Conservation (phyloP, 2,113 vertebrate genomes). For the Mobula birostris region DNA sequence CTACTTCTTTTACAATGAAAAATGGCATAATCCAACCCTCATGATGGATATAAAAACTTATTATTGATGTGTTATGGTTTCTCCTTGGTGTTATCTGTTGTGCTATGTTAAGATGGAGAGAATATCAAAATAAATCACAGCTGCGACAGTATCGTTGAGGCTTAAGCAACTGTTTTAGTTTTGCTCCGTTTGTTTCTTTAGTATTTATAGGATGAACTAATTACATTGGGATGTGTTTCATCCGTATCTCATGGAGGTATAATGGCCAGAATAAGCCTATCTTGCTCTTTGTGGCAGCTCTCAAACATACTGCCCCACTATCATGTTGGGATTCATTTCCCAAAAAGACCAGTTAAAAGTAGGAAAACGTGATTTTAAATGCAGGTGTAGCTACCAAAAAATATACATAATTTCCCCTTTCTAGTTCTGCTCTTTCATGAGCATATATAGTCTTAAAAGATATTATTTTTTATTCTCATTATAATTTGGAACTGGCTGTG, state of each 20-base stretch:
- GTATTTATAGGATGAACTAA: background rate
- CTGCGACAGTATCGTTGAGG: background rate
- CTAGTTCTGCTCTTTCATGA: background rate
- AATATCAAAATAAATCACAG: background rate
- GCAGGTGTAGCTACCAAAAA: background rate
- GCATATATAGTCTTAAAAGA: background rate
- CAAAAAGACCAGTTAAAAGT: background rate
- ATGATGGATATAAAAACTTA: background rate
- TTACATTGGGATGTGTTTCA: conserved; percentile 1
- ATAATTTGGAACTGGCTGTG: conserved; percentile 10
- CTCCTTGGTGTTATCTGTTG: background rate
- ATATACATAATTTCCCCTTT: background rate
- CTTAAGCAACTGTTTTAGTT: background rate
- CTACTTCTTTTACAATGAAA: background rate
- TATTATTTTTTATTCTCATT: conserved; percentile 25
- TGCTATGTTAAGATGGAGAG: background rate
- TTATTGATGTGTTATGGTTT: conserved; percentile 2
- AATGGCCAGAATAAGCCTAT: background rate
- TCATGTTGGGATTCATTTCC: background rate
- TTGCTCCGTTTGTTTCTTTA: background rate
- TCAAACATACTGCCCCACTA: background rate
- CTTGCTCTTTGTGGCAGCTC: background rate
- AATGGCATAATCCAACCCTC: conserved; percentile 7
- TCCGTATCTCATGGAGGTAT: background rate
- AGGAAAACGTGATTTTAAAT: conserved; percentile 17